Conservation (phyloP, 2,113 vertebrate genomes). For the Trachemys scripta region DNA sequence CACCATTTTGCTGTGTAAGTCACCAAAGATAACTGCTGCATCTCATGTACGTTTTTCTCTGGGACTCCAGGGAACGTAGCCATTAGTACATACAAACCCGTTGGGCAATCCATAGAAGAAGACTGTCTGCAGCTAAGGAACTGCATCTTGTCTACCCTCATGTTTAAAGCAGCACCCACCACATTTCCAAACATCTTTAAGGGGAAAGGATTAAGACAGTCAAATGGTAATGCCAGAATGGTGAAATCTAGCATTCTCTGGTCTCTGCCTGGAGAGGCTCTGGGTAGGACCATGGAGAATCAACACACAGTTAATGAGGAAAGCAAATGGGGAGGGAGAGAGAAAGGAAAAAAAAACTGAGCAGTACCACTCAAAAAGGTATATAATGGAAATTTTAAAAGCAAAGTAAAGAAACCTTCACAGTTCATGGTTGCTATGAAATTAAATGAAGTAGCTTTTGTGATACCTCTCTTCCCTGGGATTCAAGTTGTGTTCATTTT, state of each 20-base stretch:
- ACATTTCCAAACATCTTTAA: background rate
- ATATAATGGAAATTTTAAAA: background rate
- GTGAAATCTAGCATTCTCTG: background rate
- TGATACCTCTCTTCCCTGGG: background rate
- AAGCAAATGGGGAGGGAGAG: rapidly evolving
- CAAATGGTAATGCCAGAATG: background rate
- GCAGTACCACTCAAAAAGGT: background rate
- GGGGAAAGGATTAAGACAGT: background rate
- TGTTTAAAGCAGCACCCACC: background rate
- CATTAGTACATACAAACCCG: background rate
- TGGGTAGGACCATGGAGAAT: background rate
- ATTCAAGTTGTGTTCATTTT: background rate
- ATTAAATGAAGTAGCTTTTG: background rate
- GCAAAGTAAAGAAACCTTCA: background rate
- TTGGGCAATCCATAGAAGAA: background rate
- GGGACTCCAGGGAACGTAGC: background rate
- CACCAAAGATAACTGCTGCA: background rate
- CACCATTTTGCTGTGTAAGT: background rate
- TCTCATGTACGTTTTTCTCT: background rate
- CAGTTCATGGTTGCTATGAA: background rate
- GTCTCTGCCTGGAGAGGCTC: background rate
- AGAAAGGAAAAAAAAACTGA: background rate
- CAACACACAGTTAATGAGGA: background rate
- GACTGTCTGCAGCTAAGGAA: background rate
- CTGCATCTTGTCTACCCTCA: background rate